Evolutionary conservation across 2,888 invertebrate genomes (phyloP).

Genomic region (Nemotelus nigrinus): DNA sequence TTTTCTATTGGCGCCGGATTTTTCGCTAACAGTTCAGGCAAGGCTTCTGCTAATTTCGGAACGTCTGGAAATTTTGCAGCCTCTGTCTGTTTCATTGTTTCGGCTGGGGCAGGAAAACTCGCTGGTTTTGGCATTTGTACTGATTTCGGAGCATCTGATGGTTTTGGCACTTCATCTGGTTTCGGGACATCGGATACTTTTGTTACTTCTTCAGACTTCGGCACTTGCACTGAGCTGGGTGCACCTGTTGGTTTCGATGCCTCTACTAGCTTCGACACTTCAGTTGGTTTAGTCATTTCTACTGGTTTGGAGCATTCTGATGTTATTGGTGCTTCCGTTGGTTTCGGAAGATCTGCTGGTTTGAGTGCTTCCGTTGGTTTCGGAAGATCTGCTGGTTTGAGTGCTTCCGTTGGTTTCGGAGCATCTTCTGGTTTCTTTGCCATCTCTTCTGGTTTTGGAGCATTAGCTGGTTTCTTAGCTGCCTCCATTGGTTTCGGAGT

Average conservation of each 20-base stretch:
- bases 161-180: conserved; percentile 23
- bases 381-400: conserved; percentile 87
- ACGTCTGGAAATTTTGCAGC: background rate
- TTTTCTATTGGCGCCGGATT: background rate
- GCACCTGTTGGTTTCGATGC: conserved; percentile 12
- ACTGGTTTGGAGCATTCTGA: conserved; percentile 65
- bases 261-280: conserved; percentile 12
- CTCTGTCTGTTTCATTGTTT: conserved; percentile 77
- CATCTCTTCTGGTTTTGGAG: conserved; percentile 76
- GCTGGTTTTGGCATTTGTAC: conserved; percentile 27
- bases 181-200: background rate
- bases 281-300: conserved; percentile 10
- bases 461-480: conserved; percentile 69
- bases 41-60: background rate
- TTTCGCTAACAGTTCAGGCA: background rate
- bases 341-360: background rate
- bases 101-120: conserved; percentile 77
- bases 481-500: conserved; percentile 25
- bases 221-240: background rate
- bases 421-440: conserved; percentile 63
- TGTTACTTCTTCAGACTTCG: conserved; percentile 55
- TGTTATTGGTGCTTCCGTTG: conserved; percentile 5
- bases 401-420: conserved; percentile 71
- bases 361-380: conserved; percentile 70
- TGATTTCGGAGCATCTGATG: conserved; percentile 57